Base-by-base conservation (phyloP, 1,140 invertebrate species). In the Penaeus indicus region DNA sequence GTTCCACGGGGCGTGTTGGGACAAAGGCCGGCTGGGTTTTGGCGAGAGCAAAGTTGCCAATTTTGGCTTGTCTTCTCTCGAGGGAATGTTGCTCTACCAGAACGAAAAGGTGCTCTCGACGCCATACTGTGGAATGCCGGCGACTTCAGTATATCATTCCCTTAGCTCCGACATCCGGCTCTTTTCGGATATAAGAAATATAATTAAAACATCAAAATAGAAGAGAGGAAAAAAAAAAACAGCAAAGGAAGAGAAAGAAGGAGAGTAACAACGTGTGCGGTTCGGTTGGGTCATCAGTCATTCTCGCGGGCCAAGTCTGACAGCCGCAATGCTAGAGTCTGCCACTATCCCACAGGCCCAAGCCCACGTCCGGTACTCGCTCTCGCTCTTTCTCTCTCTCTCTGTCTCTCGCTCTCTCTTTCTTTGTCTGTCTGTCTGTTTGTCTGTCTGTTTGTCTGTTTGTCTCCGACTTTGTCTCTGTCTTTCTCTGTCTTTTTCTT, bases 301-400 rank as follows among this genome's bases (percentile, higher is more conserved):
- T 86, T 86, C 85, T 86, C 85, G 72, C 85, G 85, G 85, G 62
- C 77, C 62, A 60, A 42, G 78, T 42, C 72, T 86, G 85, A 86
- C 85, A 86, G 85, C 62, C 85, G 85, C 77, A 86, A 86, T 86
- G 85, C 85, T 86, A 86, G 85, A 63, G 77, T 79, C 22, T 19
- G 77, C 27, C 84, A 69, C 81, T 77, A 77, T 62, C 84, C 84
- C 72, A 78, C 84, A 75, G 60, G 42, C 42, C 42, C 42, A 47
- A 10, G 42, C 32, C 69, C 47, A n/a, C 7, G 16, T 60, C 13
- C 42, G n/a, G 62, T 25, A 10, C 61, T 69, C 82, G 63, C 82
- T 84, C 83, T 84, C 83, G 38, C 38, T 84, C 63, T 84, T 63
- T 75, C 32, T 69, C 67, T 69, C 72, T 64, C 84, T 69, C 19